These are phyloP conservation scores for Drosophila anomelani DNA, from an alignment of 2,888 invertebrate species.

Conservation along the genomic window DNA sequence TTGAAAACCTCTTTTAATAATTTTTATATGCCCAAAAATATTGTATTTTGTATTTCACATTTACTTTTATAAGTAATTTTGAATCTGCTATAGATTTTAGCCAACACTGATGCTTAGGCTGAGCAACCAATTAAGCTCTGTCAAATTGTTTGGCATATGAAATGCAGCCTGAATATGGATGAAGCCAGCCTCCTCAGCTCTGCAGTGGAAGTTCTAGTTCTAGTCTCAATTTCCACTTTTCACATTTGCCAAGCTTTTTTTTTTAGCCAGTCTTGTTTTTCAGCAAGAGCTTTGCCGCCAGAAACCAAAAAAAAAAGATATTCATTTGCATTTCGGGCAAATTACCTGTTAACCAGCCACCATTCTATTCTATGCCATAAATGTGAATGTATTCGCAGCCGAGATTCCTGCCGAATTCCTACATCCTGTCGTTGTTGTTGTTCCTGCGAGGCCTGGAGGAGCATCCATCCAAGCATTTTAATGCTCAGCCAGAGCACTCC, in stretches of 20 bases:
- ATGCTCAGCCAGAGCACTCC: constrained; percentile 10
- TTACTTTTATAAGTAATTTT: not conserved
- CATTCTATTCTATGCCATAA: constrained; percentile 8
- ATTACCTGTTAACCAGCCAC: constrained; percentile 20
- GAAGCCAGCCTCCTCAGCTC: not conserved
- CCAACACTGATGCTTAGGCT: not conserved
- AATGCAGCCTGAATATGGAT: constrained; percentile 29
- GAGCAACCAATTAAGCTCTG: constrained; percentile 55
- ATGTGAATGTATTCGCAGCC: constrained; percentile 21
- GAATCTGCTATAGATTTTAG: not conserved
- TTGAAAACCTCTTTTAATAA: no score
- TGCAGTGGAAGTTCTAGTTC: not conserved
- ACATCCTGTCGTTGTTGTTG: constrained; percentile 17
- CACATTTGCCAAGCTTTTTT: no score
- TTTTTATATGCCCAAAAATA: no score
- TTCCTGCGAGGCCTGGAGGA: not conserved
- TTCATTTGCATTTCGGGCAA: constrained; percentile 15
- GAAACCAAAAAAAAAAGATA: not conserved
- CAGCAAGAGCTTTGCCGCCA: not conserved
- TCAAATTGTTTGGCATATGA: constrained; percentile 46
- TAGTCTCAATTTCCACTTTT: no score
- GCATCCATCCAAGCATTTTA: constrained; percentile 13
- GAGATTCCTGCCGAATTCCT: constrained; percentile 17
- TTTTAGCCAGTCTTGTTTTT: not conserved
- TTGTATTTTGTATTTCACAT: no score